A percentile compares a stretch with the other conserved stretches of the same genome.
Evolutionary conservation across 2,888 invertebrate species (phyloP).

Genomic region (Drosophila mimetica): DNA sequence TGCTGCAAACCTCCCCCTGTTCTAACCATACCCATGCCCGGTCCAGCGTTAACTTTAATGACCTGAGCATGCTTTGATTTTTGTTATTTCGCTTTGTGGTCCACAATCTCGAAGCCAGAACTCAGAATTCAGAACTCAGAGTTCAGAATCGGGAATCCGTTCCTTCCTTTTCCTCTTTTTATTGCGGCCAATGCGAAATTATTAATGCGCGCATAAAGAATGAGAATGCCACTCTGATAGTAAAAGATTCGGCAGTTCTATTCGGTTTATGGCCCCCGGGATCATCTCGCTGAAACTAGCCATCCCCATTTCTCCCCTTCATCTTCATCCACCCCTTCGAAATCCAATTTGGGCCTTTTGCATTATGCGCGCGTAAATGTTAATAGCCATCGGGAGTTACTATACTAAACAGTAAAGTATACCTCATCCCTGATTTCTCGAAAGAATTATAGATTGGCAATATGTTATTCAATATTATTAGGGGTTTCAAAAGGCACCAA

Average conservation of each 20-base stretch:
- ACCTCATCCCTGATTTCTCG: neutral
- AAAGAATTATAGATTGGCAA: too few species aligned
- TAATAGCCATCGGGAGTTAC: conserved; percentile 7
- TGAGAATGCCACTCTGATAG: conserved; percentile 24
- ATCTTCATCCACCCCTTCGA: neutral
- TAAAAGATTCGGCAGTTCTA: conserved; percentile 33
- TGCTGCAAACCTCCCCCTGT: neutral
- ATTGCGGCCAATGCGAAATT: conserved; percentile 74
- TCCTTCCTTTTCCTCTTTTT: conserved; percentile 43
- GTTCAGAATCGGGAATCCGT: neutral
- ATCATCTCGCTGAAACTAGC: conserved; percentile 13
- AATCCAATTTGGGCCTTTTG: conserved; percentile 21
- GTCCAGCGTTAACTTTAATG: conserved; percentile 61
- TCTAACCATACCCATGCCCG: neutral
- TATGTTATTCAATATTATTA: too few species aligned
- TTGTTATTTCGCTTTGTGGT: conserved; percentile 63
- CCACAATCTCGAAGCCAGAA: neutral
- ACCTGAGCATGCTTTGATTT: conserved; percentile 75
- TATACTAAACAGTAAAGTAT: neutral
- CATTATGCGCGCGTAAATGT: conserved; percentile 32
- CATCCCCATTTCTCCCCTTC: neutral
- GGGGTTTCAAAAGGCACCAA: too few species aligned
- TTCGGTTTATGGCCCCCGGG: conserved; percentile 29
- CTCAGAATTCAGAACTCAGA: neutral
- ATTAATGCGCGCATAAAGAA: conserved; percentile 56